Conservation (phyloP, 1,140 invertebrate genomes). For the Drosophila repletoides region DNA sequence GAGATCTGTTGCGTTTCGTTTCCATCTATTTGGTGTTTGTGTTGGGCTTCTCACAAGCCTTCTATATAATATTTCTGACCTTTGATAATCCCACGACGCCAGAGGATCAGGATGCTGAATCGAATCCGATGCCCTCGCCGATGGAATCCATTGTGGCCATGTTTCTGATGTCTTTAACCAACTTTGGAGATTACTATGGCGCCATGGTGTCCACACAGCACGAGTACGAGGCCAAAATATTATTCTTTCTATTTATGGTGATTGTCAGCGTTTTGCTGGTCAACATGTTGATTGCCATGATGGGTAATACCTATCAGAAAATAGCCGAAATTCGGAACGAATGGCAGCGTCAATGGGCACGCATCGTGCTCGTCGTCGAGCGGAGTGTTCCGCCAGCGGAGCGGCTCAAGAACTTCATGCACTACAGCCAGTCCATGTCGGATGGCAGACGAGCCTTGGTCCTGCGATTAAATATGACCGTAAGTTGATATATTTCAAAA, state of each 20-base stretch:
- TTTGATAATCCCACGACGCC: constrained; percentile 88
- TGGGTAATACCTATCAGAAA: constrained; percentile 99
- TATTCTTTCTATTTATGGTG: constrained; percentile 98
- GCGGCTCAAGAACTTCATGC: constrained; percentile 91
- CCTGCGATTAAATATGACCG: constrained; percentile 91
- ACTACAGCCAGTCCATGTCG: constrained; percentile 98
- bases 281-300: constrained; percentile 99
- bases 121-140: constrained; percentile 94
- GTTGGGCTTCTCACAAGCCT: constrained; percentile 98
- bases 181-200: constrained; percentile 96
- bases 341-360: constrained; percentile 99
- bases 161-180: constrained; percentile 98
- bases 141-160: constrained; percentile 97
- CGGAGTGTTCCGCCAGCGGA: constrained; percentile 95
- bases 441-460: constrained; percentile 94
- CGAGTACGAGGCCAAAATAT: constrained; percentile 92
- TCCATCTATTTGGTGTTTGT: constrained; percentile 98
- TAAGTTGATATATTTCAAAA: no score
- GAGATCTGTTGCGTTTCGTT: constrained; percentile 96
- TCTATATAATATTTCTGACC: constrained; percentile 95
- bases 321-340: constrained; percentile 98
- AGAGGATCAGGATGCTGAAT: constrained; percentile 87
- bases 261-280: constrained; percentile 97
- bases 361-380: constrained; percentile 98
- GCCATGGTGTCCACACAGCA: constrained; percentile 94